Base-by-base conservation (phyloP, 1,140 invertebrate species). In the Drosophila paulistorum region DNA sequence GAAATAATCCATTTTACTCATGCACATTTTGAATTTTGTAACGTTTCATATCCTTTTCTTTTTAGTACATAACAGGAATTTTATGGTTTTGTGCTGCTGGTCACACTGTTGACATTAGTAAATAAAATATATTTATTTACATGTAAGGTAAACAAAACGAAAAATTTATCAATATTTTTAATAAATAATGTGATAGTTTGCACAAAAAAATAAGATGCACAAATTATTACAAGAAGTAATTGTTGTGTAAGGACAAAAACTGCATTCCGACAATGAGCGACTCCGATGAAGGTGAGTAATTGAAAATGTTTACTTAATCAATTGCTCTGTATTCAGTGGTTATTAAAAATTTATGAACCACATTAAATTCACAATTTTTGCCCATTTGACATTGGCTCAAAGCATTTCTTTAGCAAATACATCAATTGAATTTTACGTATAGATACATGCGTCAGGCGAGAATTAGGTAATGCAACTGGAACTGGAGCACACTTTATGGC, bases 241-340 rank as follows among this genome's bases (percentile, higher is more conserved):
- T 37, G 23, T 23, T 2, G 11, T 68, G 37, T 48, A 30, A 23
- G 2, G 14, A 17, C 45, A 45, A 14, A 13, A 20, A 41, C 48
- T 13, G 35, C 23, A 55, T 59, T 63, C 23, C 64, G 45, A 39
- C 48, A 48, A 58, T 71, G 71, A 60, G 87, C 42, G 87, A 90
- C 74, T 90, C 86, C 7, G 87, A 90, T 51, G 87, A 90, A 72
- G 87, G 87, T 90, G 62, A 69, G 79, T 54, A 35, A 6, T 23
- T 13, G 9, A 10, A 62, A 37, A 35, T 48, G 7, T 30, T 14
- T 17, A 14, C 33, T 33, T n/a, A 13, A 14, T n/a, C 30, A n/a
- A 26, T n/a, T 1, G 5, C n/a, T 26, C 7, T 45, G 20, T 26
- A 26, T 9, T 30, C 30, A 30, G 2, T 14, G 11, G 11, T 39